Evolutionary conservation across 2,888 invertebrate genomes (phyloP).

Genomic region (Lydus trimaculatus): DNA sequence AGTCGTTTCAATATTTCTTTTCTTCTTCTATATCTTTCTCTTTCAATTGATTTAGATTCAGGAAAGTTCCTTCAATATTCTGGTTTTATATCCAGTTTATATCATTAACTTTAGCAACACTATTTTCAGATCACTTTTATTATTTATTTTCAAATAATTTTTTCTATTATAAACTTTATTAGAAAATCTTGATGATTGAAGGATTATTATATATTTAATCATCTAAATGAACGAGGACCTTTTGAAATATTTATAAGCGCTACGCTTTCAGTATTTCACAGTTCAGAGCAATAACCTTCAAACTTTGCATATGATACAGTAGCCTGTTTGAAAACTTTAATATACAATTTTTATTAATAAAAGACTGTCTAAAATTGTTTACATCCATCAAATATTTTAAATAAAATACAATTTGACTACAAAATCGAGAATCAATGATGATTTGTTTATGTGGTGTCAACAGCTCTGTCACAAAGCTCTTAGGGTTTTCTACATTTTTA

Average conservation of each 20-base stretch:
- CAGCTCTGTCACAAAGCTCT: not conserved
- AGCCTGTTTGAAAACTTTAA: conserved; percentile 24
- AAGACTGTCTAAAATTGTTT: conserved; percentile 3
- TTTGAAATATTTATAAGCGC: conserved; percentile 43
- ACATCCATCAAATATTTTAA: not conserved
- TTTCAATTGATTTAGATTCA: conserved; percentile 7
- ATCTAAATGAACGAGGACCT: conserved; percentile 36
- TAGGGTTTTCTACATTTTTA: not conserved
- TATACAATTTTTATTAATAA: conserved; percentile 20
- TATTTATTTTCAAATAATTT: conserved; percentile 23
- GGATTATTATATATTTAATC: conserved; percentile 42
- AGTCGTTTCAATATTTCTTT: conserved; percentile 7
- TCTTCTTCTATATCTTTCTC: no score
- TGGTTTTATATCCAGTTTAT: conserved; percentile 23
- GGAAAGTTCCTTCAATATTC: conserved; percentile 33
- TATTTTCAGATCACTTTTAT: conserved; percentile 4
- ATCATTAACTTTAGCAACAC: not conserved
- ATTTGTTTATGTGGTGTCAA: not conserved
- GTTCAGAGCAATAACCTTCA: conserved; percentile 45
- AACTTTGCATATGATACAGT: conserved; percentile 21
- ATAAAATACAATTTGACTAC: not conserved
- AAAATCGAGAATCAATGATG: not conserved
- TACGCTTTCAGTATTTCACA: conserved; percentile 41
- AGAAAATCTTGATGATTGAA: conserved; percentile 35
- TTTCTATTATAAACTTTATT: conserved; percentile 33